A percentile compares a stretch with the other conserved stretches of the same genome.
These are phyloP conservation scores for Apodemia hepburni DNA, from an alignment of 2,888 invertebrate species.

Conservation along the genomic window DNA sequence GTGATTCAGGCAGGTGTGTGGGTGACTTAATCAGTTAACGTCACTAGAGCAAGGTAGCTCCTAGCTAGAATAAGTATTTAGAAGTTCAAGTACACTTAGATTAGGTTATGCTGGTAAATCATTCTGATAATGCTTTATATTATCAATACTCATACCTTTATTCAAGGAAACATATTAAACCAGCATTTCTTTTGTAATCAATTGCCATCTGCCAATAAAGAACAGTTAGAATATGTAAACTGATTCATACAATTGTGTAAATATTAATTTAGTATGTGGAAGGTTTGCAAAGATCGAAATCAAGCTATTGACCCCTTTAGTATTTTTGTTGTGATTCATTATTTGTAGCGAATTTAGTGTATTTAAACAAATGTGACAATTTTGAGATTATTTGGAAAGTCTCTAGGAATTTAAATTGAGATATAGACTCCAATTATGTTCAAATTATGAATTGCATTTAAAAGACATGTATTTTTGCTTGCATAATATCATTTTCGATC, in stretches of 20 bases:
- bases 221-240: conserved; percentile 1
- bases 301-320: conserved; percentile 16
- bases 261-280: conserved; percentile 15
- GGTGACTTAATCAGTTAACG: conserved; percentile 22
- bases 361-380: conserved; percentile 11
- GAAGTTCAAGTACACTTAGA: conserved; percentile 54
- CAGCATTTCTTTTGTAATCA: conserved; percentile 11
- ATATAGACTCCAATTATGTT: background rate
- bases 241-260: conserved; percentile 4
- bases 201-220: conserved; percentile 14
- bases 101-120: conserved; percentile 48
- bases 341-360: conserved; percentile 12
- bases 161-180: background rate
- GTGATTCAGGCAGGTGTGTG: conserved; percentile 16
- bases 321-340: conserved; percentile 16
- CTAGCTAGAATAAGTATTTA: conserved; percentile 33
- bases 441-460: conserved; percentile 6
- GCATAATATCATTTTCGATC: no score
- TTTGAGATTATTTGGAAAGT: conserved; percentile 3
- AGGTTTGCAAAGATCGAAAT: conserved; percentile 13
- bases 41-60: conserved; percentile 37
- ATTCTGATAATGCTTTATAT: conserved; percentile 63
- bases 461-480: background rate
- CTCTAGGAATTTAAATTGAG: background rate
- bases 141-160: conserved; percentile 67